phyloP scores from a whole-genome alignment of 2,888 invertebrate genomes.

The Lithodes maja region DNA sequence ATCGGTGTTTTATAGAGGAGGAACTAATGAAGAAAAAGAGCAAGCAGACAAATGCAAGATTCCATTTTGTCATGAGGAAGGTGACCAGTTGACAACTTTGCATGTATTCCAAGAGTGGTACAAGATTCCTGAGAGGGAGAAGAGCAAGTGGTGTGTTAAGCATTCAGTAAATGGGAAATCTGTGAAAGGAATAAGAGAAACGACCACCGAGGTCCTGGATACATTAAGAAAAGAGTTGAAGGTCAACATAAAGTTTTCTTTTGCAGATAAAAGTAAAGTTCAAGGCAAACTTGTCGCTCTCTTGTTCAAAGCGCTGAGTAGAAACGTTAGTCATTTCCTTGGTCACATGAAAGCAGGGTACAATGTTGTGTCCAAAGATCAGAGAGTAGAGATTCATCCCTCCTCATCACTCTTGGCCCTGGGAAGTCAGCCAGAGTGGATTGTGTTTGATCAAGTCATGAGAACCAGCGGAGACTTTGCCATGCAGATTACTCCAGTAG shows the following conservation, averaged over 20 bases:
- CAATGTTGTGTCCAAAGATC: slow-evolving; percentile 19
- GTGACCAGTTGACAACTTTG: slow-evolving; percentile 36
- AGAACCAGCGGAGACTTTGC: slow-evolving; percentile 39
- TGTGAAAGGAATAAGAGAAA: slow-evolving; percentile 21
- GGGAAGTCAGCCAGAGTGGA: slow-evolving; percentile 35
- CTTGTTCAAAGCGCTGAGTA: slow-evolving; percentile 16
- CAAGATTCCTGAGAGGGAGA: slow-evolving; percentile 4
- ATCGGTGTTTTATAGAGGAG: slow-evolving; percentile 40
- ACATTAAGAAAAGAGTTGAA: slow-evolving; percentile 32
- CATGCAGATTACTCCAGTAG: slow-evolving; percentile 40
- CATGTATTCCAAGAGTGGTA: slow-evolving; percentile 33
- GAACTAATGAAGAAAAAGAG: slow-evolving; percentile 27
- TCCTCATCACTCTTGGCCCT: slow-evolving; percentile 31
- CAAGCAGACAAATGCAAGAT: slow-evolving; percentile 36
- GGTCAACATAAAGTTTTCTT: slow-evolving; percentile 15
- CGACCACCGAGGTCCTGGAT: slow-evolving; percentile 24
- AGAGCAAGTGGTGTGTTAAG: slow-evolving; percentile 24
- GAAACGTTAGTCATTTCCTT: slow-evolving; percentile 39
- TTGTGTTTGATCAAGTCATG: slow-evolving; percentile 47
- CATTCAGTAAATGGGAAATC: slow-evolving; percentile 33
- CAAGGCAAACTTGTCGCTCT: slow-evolving; percentile 13
- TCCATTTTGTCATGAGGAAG: slow-evolving; percentile 40
- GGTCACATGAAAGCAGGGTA: slow-evolving; percentile 42
- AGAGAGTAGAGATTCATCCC: slow-evolving; percentile 38
- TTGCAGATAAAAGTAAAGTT: slow-evolving; percentile 5